These are phyloP conservation scores for Ophraella communa DNA, from an alignment of 2,888 invertebrate genomes.

Conservation along the genomic window DNA sequence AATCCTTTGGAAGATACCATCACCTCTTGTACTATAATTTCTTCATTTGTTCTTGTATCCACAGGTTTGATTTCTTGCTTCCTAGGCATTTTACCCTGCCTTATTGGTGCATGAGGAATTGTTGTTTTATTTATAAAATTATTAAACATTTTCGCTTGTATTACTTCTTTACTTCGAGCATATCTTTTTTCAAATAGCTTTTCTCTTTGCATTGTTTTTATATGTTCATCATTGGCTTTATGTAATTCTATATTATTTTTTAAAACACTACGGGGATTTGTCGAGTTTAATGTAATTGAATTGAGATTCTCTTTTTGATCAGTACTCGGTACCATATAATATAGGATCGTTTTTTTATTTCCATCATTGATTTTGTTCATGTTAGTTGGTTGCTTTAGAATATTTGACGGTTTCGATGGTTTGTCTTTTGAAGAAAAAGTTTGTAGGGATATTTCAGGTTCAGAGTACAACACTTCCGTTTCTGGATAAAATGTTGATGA, in stretches of 20 bases:
- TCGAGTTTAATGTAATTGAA: constrained; percentile 37
- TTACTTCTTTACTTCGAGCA: constrained; percentile 51
- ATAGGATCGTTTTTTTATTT: constrained; percentile 40
- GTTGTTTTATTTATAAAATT: constrained; percentile 55
- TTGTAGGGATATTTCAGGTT: constrained; percentile 12
- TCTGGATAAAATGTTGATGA: constrained; percentile 23
- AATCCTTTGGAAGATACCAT: constrained; percentile 55
- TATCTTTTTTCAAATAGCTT: constrained; percentile 45
- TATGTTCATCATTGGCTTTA: constrained; percentile 12
- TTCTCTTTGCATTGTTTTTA: constrained; percentile 10
- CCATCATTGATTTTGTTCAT: constrained; percentile 18
- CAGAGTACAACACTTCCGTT: constrained; percentile 31
- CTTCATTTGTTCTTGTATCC: constrained; percentile 53
- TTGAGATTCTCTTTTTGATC: constrained; percentile 55
- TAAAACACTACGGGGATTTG: constrained; percentile 54
- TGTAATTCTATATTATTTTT: constrained; percentile 44
- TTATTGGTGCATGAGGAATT: constrained; percentile 54
- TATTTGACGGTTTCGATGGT: constrained; percentile 34
- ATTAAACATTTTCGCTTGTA: constrained; percentile 52
- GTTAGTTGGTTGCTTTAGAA: constrained; percentile 40
- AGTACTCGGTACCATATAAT: constrained; percentile 50
- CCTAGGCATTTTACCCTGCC: constrained; percentile 54
- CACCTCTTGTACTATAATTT: constrained; percentile 58
- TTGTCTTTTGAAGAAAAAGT: neutral
- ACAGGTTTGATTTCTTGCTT: constrained; percentile 59